phyloP scores from a whole-genome alignment of 2,888 invertebrate species.

The Stegana nigrithorax region DNA sequence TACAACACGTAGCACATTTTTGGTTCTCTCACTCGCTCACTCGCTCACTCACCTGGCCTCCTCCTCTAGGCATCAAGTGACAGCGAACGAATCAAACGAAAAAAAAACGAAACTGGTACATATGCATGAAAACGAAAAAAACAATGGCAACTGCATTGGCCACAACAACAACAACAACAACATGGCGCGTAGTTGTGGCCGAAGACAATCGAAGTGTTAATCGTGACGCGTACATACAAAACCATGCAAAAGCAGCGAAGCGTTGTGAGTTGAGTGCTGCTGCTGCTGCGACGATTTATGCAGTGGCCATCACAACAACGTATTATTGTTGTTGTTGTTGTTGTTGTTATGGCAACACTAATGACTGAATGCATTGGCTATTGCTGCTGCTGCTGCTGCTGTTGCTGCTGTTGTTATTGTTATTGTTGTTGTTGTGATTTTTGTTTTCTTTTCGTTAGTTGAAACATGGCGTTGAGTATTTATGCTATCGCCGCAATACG shows the following conservation, averaged over 20 bases:
- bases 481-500: slow-evolving; percentile 24
- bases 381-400: background rate
- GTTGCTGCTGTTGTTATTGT: background rate
- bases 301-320: no score
- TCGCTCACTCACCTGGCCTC: no score
- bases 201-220: slow-evolving; percentile 22
- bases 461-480: slow-evolving; percentile 25
- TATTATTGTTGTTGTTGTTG: background rate
- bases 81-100: no score
- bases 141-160: background rate
- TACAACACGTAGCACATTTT: no score
- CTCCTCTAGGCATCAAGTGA: no score
- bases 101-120: no score
- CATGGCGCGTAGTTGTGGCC: background rate
- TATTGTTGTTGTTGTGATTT: background rate
- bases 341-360: slow-evolving; percentile 4
- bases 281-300: no score
- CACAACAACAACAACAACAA: background rate
- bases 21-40: background rate
- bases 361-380: background rate
- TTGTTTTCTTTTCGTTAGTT: background rate
- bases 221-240: slow-evolving; percentile 1
- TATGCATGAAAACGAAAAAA: no score
- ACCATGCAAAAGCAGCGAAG: slow-evolving; percentile 6
- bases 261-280: background rate